A percentile compares a stretch with the other conserved stretches of the same genome.
Conservation (phyloP, 2,888 invertebrate genomes). For the Lissocephala sabroskyi region DNA sequence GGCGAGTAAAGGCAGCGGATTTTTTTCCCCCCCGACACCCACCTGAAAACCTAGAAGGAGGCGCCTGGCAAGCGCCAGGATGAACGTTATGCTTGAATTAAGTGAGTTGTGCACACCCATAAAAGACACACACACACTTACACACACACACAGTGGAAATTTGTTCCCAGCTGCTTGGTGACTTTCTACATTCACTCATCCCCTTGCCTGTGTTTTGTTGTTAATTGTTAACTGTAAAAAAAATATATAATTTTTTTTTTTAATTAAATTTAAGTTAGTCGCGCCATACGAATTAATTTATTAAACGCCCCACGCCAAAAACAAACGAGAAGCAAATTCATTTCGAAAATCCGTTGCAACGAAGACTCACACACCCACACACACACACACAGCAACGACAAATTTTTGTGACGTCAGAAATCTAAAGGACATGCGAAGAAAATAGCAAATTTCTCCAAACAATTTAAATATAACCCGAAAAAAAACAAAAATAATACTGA, state of each 20-base stretch:
- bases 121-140: too few species aligned
- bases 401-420: conserved; percentile 73
- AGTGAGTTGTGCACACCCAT: too few species aligned
- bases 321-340: conserved; percentile 16
- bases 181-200: too few species aligned
- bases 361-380: conserved; percentile 38
- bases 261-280: conserved; percentile 22
- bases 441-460: conserved; percentile 29
- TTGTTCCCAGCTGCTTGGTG: too few species aligned
- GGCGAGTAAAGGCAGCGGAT: conserved; percentile 16
- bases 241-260: not conserved
- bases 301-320: too few species aligned
- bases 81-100: too few species aligned
- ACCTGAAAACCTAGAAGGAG: too few species aligned
- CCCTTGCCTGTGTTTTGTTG: too few species aligned
- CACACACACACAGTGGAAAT: too few species aligned
- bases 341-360: conserved; percentile 70
- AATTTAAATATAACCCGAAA: conserved; percentile 7
- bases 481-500: conserved; percentile 6
- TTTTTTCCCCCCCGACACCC: too few species aligned
- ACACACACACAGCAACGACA: conserved; percentile 48
- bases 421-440: conserved; percentile 32
- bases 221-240: too few species aligned
- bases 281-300: conserved; percentile 4
- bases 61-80: too few species aligned